A percentile compares a stretch with the other conserved stretches of the same genome.
Conservation (phyloP, 2,888 invertebrate genomes). For the Nowickia ferox region DNA sequence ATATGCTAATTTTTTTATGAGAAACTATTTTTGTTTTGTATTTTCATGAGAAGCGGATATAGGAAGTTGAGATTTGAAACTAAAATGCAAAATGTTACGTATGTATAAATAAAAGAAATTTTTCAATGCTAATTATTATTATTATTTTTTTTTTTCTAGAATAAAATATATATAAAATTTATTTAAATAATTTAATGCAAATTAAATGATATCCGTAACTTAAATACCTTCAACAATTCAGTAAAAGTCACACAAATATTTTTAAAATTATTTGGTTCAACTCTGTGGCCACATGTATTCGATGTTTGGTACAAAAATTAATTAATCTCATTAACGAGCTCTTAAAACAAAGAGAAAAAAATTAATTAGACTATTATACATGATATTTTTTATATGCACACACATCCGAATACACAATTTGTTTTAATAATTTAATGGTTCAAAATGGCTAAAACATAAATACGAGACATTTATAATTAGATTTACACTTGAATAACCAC, state of each 20-base stretch:
- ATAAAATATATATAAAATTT: neutral
- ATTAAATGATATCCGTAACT: neutral
- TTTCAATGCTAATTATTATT: constrained; percentile 2
- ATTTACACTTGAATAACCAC: constrained; percentile 28
- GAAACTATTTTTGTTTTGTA: constrained; percentile 14
- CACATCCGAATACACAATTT: neutral
- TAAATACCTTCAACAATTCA: neutral
- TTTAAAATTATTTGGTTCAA: neutral
- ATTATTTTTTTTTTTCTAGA: neutral
- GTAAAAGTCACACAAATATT: neutral
- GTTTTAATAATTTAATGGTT: neutral
- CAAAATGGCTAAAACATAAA: constrained; percentile 22
- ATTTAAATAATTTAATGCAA: neutral
- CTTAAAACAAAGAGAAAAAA: neutral
- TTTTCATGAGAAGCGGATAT: constrained; percentile 42
- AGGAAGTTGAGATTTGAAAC: constrained; percentile 53
- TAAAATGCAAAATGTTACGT: neutral
- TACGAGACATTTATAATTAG: constrained; percentile 28
- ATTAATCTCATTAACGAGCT: constrained; percentile 13
- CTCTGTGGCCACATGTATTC: too few species aligned
- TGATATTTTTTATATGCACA: neutral
- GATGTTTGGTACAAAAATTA: constrained; percentile 1
- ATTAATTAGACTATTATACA: constrained; percentile 30
- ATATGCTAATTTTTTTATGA: constrained; percentile 25
- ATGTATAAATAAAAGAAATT: constrained; percentile 3